These are phyloP conservation scores for Drosophila pseudotakahashii DNA, from an alignment of 2,888 invertebrate species.

Conservation along the genomic window DNA sequence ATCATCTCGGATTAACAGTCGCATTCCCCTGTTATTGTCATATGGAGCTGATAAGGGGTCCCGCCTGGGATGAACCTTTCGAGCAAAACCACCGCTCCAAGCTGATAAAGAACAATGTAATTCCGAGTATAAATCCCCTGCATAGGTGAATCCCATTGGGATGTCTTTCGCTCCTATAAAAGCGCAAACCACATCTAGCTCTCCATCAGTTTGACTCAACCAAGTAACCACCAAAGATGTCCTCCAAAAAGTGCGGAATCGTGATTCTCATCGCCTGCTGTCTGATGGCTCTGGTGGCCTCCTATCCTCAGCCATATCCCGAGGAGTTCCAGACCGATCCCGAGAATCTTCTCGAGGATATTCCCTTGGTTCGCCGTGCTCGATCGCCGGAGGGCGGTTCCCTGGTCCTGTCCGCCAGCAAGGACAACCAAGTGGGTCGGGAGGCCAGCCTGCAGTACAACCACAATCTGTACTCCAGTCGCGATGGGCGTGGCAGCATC, in stretches of 20 bases:
- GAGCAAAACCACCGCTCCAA: constrained; percentile 18
- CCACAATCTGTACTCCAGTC: constrained; percentile 67
- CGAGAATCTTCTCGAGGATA: not conserved
- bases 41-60: constrained; percentile 13
- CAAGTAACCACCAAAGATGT: constrained; percentile 46
- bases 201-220: constrained; percentile 35
- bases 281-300: constrained; percentile 26
- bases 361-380: constrained; percentile 27
- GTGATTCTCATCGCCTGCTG: constrained; percentile 46
- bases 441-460: constrained; percentile 63
- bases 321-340: not conserved
- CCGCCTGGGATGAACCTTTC: constrained; percentile 18
- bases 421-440: constrained; percentile 60
- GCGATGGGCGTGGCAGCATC: constrained; percentile 64
- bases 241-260: constrained; percentile 27
- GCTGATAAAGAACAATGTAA: constrained; percentile 22
- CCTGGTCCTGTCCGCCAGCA: constrained; percentile 38
- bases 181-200: not conserved
- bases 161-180: constrained; percentile 18
- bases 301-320: constrained; percentile 21
- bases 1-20: not conserved
- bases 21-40: not conserved
- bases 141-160: constrained; percentile 27
- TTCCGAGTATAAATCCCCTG: constrained; percentile 27
- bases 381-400: constrained; percentile 61